These are phyloP conservation scores for Epinotia nisella DNA, from an alignment of 2,888 invertebrate genomes.

Conservation along the genomic window DNA sequence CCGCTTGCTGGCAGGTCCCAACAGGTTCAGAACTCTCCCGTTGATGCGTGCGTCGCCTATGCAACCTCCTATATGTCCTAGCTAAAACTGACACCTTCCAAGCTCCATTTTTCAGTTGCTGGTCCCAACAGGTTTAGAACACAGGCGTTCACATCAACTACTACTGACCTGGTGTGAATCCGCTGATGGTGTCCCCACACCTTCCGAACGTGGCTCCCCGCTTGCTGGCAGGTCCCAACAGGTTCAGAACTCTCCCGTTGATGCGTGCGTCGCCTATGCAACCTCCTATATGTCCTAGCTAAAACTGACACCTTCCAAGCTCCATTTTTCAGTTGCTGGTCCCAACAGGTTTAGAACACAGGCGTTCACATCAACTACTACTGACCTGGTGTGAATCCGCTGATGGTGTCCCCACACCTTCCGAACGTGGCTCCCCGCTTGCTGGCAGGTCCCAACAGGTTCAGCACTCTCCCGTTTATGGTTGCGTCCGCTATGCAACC, in stretches of 20 bases:
- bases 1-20: too few relatives aligned
- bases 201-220: slow-evolving; percentile 68
- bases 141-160: too few relatives aligned
- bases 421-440: slow-evolving; percentile 68
- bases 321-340: slow-evolving; percentile 59
- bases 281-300: slow-evolving; percentile 37
- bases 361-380: neutral
- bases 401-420: slow-evolving; percentile 65
- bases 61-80: too few relatives aligned
- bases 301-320: slow-evolving; percentile 66
- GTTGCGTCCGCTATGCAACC: slow-evolving; percentile 98
- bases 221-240: slow-evolving; percentile 68
- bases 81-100: slow-evolving; percentile 64
- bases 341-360: too few relatives aligned
- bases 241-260: slow-evolving; percentile 87
- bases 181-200: slow-evolving; percentile 67
- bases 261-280: slow-evolving; percentile 59
- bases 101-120: too few relatives aligned
- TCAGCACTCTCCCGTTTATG: slow-evolving; percentile 88
- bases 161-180: too few relatives aligned
- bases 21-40: too few relatives aligned
- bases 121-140: too few relatives aligned
- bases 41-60: too few relatives aligned
- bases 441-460: slow-evolving; percentile 68
- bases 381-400: slow-evolving; percentile 69